phyloP scores from a whole-genome alignment of 2,797 vertebrate species.

The Sebastes miniatus region DNA sequence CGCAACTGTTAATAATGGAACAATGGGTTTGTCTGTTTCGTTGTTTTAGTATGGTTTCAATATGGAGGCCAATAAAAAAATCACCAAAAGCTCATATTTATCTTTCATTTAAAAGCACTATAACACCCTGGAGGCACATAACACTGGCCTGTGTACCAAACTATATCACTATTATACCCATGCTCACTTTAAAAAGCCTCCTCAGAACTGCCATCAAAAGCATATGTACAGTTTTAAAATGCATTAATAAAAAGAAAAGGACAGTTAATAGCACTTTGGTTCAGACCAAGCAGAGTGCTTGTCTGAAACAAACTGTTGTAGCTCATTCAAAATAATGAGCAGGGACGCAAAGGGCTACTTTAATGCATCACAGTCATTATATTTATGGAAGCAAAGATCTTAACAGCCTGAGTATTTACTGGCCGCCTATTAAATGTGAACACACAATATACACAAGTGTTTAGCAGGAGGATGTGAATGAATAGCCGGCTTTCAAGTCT shows the following conservation, averaged over 20 bases:
- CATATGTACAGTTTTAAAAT: neutral
- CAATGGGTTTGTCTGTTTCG: neutral
- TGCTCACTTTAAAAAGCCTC: conserved; percentile 12
- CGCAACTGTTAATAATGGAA: neutral
- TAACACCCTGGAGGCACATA: conserved; percentile 19
- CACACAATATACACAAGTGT: neutral
- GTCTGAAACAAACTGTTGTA: neutral
- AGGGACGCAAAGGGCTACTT: neutral
- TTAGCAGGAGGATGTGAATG: neutral
- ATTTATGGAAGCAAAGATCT: conserved; percentile 12
- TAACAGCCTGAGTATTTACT: conserved; percentile 2
- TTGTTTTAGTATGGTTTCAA: conserved; percentile 16
- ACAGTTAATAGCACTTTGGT: neutral
- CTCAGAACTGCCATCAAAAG: neutral
- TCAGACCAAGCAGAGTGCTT: neutral
- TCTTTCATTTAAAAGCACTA: neutral
- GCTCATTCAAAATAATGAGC: conserved; percentile 2
- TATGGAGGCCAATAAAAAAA: neutral
- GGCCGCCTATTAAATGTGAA: neutral
- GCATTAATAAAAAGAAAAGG: neutral
- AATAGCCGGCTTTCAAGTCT: neutral
- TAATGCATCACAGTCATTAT: neutral
- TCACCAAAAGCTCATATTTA: neutral
- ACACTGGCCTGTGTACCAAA: neutral
- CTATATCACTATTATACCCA: conserved; percentile 9